Evolutionary conservation across 2,888 invertebrate species (phyloP), one percentile per base, ranked within the genome.

Genomic region (Aspidapion aeneum): DNA sequence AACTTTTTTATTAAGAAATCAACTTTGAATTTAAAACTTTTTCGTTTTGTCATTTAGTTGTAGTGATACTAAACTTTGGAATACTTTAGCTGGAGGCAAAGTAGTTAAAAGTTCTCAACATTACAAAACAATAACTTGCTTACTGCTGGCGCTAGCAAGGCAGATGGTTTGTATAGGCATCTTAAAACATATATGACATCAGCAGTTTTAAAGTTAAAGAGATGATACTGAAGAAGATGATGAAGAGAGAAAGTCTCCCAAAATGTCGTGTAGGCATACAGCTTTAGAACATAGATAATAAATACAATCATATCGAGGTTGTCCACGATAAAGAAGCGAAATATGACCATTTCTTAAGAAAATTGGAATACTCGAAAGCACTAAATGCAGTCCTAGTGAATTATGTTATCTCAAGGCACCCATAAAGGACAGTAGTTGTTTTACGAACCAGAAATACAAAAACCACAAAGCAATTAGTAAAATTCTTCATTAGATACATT

Each of bases 41-140:
- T n/a, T n/a, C n/a, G n/a, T n/a, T n/a, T n/a, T n/a, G n/a, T n/a
- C n/a, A n/a, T n/a, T n/a, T n/a, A n/a, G n/a, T n/a, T n/a, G n/a
- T n/a, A n/a, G n/a, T n/a, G 65, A 66, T 48, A 68, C 66, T n/a
- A 68, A 67, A 60, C 90, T 98, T 0, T 98, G 97, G 97, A 98
- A 98, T 78, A 87, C 91, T 3, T 85, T 96, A 58, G 87, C 92
- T 68, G 94, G 95, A 21, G 96, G 96, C 9, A 90, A 90, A 76
- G 81, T 94, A 61, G 78, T 98, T 20, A 89, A 93, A 1, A 89
- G 87, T 72, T 91, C 91, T 1, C 91, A 94, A 72, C 98, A 99
- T 80, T 96, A 97, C 79, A 98, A 98, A 83, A 95, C 97, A 0
- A 89, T 98, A 1, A 98, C 96, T 0, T 90, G 92, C 68, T 78